phyloP scores from a whole-genome alignment of 1,140 invertebrate genomes.

The Metaphire vulgaris region DNA sequence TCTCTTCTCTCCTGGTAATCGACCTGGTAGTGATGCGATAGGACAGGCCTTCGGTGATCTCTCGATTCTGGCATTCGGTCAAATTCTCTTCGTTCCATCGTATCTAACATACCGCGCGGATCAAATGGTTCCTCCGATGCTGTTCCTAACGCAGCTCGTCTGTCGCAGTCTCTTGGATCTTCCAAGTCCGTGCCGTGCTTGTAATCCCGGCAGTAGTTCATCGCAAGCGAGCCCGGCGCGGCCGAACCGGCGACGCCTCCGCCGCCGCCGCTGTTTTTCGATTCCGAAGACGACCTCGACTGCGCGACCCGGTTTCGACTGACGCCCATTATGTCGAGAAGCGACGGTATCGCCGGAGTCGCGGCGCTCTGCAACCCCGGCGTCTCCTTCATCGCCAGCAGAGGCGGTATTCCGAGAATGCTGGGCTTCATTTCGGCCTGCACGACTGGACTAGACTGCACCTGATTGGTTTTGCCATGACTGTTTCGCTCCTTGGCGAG shows the following conservation, averaged over 20 bases:
- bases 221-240: neutral
- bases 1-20: neutral
- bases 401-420: neutral
- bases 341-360: neutral
- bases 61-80: neutral
- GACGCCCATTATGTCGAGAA: neutral
- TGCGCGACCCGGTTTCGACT: neutral
- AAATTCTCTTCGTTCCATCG: too few relatives aligned
- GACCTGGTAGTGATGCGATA: neutral
- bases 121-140: too few relatives aligned
- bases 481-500: neutral
- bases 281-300: too few relatives aligned
- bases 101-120: too few relatives aligned
- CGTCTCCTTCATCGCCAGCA: neutral
- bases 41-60: neutral
- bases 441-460: neutral
- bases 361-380: too few relatives aligned
- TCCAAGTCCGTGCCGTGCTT: neutral
- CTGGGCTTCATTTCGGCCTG: neutral
- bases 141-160: too few relatives aligned
- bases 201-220: neutral
- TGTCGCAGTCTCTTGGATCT: too few relatives aligned
- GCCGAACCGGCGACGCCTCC: too few relatives aligned
- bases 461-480: neutral
- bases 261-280: too few relatives aligned